Evolutionary conservation across 2,888 invertebrate species (phyloP), one percentile per base, ranked within the genome.

Genomic region (Parelbella ahira): DNA sequence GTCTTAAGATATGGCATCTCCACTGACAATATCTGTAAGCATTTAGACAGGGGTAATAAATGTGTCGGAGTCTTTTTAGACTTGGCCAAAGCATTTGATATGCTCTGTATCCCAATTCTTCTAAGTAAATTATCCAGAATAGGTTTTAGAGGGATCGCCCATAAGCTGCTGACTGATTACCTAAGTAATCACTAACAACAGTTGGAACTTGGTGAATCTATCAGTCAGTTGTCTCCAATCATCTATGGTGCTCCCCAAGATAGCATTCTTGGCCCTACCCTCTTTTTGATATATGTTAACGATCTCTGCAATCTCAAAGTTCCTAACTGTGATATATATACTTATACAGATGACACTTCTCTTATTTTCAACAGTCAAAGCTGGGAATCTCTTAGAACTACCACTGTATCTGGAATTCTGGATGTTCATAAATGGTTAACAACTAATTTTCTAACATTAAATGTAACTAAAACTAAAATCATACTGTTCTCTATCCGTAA

Each of bases 201-300:
- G 20, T 1, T 5, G 21, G 24, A 43, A 24, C 13, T 29, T 13
- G 23, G 18, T 12, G 12, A 11, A n/a, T n/a, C n/a, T n/a, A n/a
- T n/a, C n/a, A n/a, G n/a, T n/a, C n/a, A n/a, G n/a, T n/a, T n/a
- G n/a, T n/a, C n/a, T n/a, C n/a, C n/a, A n/a, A n/a, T n/a, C n/a
- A n/a, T n/a, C n/a, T n/a, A n/a, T n/a, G 45, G 45, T 4, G 32
- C 37, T 3, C 46, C 42, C 3, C 46, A 46, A 12, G 46, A 37
- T 5, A 46, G 37, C 24, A 24, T 46, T 5, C 20, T 46, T 1
- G 28, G 27, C 0, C 42, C 42, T n/a, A 46, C 37, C 2, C 24
- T 42, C 9, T 46, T 42, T 13, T 4, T 23, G 5, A 33, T 33
- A 6, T 33, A 33, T 23, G 23, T 33, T 1, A 33, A 33, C 13